These are phyloP conservation scores for Xylophagus ater DNA, from an alignment of 2,888 invertebrate species.

Conservation along the genomic window DNA sequence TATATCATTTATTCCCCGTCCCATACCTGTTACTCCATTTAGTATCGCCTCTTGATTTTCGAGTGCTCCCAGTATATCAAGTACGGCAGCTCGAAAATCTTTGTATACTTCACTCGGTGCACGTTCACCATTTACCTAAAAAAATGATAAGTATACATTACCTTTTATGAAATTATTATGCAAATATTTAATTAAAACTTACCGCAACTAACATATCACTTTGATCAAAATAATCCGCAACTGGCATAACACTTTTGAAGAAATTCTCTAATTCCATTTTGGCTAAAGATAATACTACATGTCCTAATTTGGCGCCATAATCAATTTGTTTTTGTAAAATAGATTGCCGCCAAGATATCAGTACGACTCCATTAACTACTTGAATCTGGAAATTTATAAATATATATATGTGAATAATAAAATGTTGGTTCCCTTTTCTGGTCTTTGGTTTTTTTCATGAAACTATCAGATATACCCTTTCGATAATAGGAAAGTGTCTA, in stretches of 20 bases:
- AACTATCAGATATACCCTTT: too few species aligned
- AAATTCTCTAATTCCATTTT: constrained; percentile 83
- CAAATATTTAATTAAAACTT: constrained; percentile 21
- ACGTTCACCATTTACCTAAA: constrained; percentile 75
- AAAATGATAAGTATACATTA: neutral
- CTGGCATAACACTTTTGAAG: constrained; percentile 79
- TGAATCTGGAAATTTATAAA: constrained; percentile 76
- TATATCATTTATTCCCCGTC: constrained; percentile 44
- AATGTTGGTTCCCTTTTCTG: too few species aligned
- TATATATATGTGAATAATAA: too few species aligned
- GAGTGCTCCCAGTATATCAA: constrained; percentile 60
- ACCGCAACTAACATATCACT: constrained; percentile 65
- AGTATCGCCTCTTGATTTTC: constrained; percentile 52
- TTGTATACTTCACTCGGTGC: constrained; percentile 77
- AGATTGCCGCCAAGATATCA: constrained; percentile 79
- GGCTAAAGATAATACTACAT: constrained; percentile 66
- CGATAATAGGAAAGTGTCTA: too few species aligned
- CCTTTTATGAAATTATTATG: constrained; percentile 5
- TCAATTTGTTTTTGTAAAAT: constrained; percentile 81
- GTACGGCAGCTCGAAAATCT: constrained; percentile 69
- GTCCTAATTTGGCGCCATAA: constrained; percentile 79
- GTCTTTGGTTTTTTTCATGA: too few species aligned
- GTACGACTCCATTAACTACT: constrained; percentile 73
- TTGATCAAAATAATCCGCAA: constrained; percentile 84
- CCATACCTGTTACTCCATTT: constrained; percentile 51